phyloP scores from a whole-genome alignment of 1,140 invertebrate species.

The Papilio polytes region DNA sequence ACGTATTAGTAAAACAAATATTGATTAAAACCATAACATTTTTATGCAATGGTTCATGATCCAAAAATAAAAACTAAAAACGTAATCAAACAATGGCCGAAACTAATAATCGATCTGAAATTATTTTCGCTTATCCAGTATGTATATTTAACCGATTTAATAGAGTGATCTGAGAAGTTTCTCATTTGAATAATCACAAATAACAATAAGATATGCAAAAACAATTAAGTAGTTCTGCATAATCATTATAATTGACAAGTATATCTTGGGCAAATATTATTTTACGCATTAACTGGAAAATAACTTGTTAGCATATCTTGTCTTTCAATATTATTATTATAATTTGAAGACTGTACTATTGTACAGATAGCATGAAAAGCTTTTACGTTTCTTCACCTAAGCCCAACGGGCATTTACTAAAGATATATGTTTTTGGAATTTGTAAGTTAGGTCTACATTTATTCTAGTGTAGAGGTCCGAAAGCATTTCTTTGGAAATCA shows the following conservation, averaged over 20 bases:
- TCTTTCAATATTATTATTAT: background rate
- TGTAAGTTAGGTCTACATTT: too few relatives aligned
- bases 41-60: too few relatives aligned
- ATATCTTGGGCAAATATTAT: background rate
- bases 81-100: too few relatives aligned
- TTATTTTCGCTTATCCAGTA: too few relatives aligned
- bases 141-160: too few relatives aligned
- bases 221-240: background rate
- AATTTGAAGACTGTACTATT: background rate
- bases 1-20: too few relatives aligned
- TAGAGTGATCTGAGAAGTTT: background rate
- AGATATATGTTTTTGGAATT: too few relatives aligned
- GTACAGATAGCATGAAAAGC: background rate
- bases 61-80: too few relatives aligned
- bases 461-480: background rate
- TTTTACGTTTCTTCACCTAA: too few relatives aligned
- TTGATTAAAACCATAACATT: too few relatives aligned
- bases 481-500: background rate
- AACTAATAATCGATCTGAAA: too few relatives aligned
- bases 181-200: background rate
- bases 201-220: background rate
- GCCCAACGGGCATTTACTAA: background rate
- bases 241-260: conserved; percentile 4
- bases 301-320: background rate
- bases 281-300: conserved; percentile 6